Percentiles rank a stretch among this genome's conserved stretches.
Evolutionary conservation across 2,888 invertebrate species (phyloP).

Genomic region (Meloe dianella): DNA sequence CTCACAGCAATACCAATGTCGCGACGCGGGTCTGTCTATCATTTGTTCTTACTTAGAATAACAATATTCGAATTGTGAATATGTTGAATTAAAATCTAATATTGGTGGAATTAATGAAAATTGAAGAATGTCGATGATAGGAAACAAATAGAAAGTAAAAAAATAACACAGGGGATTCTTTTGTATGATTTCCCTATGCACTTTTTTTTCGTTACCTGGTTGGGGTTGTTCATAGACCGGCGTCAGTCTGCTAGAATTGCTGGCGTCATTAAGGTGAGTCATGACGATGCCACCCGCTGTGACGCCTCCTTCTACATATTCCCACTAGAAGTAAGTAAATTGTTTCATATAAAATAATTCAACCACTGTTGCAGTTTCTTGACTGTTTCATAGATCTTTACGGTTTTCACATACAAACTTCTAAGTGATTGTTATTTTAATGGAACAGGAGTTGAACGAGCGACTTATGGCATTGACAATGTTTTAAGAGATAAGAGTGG

Average conservation of each 20-base stretch:
- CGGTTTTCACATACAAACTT: too few species aligned
- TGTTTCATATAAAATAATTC: not conserved
- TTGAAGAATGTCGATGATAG: not conserved
- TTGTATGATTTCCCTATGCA: slow-evolving; percentile 22
- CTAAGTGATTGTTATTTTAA: too few species aligned
- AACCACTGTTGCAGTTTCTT: too few species aligned
- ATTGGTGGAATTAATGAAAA: not conserved
- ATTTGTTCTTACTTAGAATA: not conserved
- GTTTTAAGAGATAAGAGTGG: not conserved
- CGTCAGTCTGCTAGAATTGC: slow-evolving; percentile 24
- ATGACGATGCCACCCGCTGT: slow-evolving; percentile 38
- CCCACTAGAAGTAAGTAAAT: not conserved
- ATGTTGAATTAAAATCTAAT: not conserved
- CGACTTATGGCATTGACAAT: not conserved
- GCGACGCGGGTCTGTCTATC: slow-evolving; percentile 4
- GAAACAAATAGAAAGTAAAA: not conserved
- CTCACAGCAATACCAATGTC: slow-evolving; percentile 23
- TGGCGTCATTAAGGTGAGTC: slow-evolving; percentile 34
- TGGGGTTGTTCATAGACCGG: slow-evolving; percentile 31
- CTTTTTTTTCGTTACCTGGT: slow-evolving; percentile 35
- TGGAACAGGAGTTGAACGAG: not conserved
- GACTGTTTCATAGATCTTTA: too few species aligned
- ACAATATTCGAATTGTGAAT: not conserved
- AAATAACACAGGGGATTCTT: slow-evolving; percentile 10
- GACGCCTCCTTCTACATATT: slow-evolving; percentile 29